phyloP scores from a whole-genome alignment of 2,797 vertebrate species.

The Etheostoma perlongum region DNA sequence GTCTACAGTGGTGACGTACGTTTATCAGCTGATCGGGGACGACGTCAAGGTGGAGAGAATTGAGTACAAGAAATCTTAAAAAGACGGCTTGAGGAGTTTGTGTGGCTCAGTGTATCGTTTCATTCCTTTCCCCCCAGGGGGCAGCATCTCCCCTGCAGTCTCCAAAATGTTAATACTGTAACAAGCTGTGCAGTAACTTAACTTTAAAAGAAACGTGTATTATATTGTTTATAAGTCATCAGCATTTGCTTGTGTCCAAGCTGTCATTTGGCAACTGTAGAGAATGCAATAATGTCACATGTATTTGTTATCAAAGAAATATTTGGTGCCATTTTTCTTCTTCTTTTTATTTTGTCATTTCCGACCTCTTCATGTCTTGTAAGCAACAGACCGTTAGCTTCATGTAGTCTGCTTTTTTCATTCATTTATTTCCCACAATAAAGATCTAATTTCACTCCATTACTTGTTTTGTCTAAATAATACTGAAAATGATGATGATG shows the following conservation, averaged over 20 bases:
- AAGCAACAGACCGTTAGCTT: constrained; percentile 56
- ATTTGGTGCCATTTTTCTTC: constrained; percentile 74
- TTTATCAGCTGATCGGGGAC: constrained; percentile 97
- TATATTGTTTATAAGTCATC: constrained; percentile 80
- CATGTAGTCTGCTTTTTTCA: constrained; percentile 35
- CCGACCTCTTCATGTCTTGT: constrained; percentile 16
- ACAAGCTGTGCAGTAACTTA: constrained; percentile 66
- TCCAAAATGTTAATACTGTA: constrained; percentile 67
- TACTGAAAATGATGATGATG: too few relatives aligned
- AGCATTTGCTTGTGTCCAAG: constrained; percentile 63
- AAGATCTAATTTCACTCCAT: constrained; percentile 69
- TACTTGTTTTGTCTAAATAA: constrained; percentile 18
- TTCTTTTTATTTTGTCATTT: constrained; percentile 25
- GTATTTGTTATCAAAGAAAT: constrained; percentile 70
- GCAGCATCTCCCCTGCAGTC: constrained; percentile 59
- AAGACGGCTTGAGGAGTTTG: constrained; percentile 41
- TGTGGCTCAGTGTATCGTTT: constrained; percentile 60
- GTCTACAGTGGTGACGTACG: constrained; percentile 98
- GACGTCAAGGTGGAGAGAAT: constrained; percentile 99
- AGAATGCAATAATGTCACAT: constrained; percentile 73
- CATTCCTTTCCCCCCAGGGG: constrained; percentile 80
- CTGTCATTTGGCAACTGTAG: constrained; percentile 64
- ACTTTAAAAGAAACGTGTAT: constrained; percentile 74
- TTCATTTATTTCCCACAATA: constrained; percentile 68
- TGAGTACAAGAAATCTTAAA: constrained; percentile 97